phyloP scores from a whole-genome alignment of 2,113 vertebrate genomes.

The Dipodomys ordii region DNA sequence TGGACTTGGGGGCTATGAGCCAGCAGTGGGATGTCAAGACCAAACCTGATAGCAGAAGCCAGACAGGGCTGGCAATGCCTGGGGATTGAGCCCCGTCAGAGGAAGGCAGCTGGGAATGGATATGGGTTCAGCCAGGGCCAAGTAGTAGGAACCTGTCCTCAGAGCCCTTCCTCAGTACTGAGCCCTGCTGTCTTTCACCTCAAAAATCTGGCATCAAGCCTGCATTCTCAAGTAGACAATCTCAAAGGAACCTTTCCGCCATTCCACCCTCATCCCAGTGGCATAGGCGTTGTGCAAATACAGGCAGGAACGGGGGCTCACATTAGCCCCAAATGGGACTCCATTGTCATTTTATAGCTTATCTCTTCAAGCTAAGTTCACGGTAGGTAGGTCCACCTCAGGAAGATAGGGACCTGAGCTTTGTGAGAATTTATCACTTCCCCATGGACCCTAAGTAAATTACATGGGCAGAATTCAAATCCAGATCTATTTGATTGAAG shows the following conservation, averaged over 20 bases:
- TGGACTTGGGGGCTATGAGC: neutral
- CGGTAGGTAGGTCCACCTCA: neutral
- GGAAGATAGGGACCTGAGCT: neutral
- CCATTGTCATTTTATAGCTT: neutral
- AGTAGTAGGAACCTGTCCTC: neutral
- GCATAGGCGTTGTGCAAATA: neutral
- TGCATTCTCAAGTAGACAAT: neutral
- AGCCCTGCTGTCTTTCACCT: neutral
- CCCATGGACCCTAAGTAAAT: neutral
- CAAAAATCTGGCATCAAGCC: neutral
- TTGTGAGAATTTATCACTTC: neutral
- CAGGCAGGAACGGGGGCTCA: neutral
- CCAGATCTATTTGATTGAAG: neutral
- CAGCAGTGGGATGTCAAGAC: neutral
- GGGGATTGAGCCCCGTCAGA: neutral
- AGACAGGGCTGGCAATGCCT: neutral
- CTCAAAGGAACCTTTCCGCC: neutral
- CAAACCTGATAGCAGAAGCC: neutral
- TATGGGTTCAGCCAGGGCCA: neutral
- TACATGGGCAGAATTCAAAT: conserved; percentile 1
- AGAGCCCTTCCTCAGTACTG: neutral
- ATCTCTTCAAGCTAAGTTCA: neutral
- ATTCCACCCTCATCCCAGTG: neutral
- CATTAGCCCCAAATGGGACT: neutral
- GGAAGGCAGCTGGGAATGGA: neutral